Percentiles rank a stretch among this genome's conserved stretches.
Conservation (phyloP, 2,797 vertebrate genomes). For the Bradypodion ventrale region DNA sequence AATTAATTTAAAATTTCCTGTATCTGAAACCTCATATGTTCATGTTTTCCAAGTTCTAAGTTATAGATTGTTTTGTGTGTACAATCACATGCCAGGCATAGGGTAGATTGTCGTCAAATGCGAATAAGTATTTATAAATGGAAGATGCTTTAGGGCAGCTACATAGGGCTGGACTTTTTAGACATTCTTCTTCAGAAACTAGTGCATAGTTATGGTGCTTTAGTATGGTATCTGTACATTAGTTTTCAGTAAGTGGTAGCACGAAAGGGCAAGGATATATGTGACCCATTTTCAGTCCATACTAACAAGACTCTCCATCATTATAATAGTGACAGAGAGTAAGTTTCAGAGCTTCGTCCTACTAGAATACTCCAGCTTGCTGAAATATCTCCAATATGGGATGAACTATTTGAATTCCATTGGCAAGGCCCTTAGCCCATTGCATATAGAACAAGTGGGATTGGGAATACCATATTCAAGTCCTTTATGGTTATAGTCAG, state of each 20-base stretch:
- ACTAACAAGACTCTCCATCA: not conserved
- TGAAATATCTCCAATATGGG: not conserved
- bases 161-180: not conserved
- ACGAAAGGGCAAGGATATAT: not conserved
- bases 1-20: not conserved
- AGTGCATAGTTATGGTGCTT: not conserved
- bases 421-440: not conserved
- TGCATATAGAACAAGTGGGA: not conserved
- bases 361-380: not conserved
- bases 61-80: not conserved
- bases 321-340: not conserved
- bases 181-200: not conserved
- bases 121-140: not conserved
- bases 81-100: not conserved
- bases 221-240: not conserved
- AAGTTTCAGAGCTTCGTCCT: no score
- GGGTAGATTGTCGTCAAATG: conserved; percentile 2
- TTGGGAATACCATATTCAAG: not conserved
- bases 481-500: not conserved
- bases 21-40: not conserved
- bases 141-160: not conserved
- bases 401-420: not conserved
- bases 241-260: not conserved
- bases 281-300: not conserved
- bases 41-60: no score